Percentiles rank a stretch among this genome's conserved stretches.
phyloP scores from a whole-genome alignment of 2,888 invertebrate genomes.

The Celastrina argiolus region DNA sequence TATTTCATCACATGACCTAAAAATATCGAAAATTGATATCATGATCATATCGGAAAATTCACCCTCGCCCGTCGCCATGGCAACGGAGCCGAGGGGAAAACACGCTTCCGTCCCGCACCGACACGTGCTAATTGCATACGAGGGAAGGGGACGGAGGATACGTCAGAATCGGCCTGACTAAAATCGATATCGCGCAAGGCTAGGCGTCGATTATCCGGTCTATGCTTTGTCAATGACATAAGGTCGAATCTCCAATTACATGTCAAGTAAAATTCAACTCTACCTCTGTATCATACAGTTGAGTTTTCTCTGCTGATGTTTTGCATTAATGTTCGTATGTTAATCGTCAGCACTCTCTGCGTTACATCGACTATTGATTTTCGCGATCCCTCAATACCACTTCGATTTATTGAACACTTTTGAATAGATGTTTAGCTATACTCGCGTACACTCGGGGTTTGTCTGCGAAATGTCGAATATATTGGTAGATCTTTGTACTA shows the following conservation, averaged over 20 bases:
- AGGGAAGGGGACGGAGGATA: slow-evolving; percentile 41
- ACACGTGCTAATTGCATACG: slow-evolving; percentile 28
- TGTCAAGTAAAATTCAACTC: slow-evolving; percentile 26
- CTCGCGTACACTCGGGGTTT: not conserved
- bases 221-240: slow-evolving; percentile 35
- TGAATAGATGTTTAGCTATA: slow-evolving; percentile 10
- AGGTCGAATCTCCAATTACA: slow-evolving; percentile 32
- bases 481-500: not conserved
- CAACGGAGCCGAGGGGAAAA: slow-evolving; percentile 46
- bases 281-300: slow-evolving; percentile 20
- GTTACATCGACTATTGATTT: slow-evolving; percentile 70
- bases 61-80: slow-evolving; percentile 64
- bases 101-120: slow-evolving; percentile 42
- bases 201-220: slow-evolving; percentile 75
- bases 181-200: slow-evolving; percentile 79
- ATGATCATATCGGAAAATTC: slow-evolving; percentile 64
- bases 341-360: slow-evolving; percentile 39
- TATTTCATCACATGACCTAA: slow-evolving; percentile 47
- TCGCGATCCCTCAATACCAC: slow-evolving; percentile 49
- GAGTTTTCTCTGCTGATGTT: slow-evolving; percentile 27
- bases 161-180: slow-evolving; percentile 51
- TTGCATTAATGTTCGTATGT: slow-evolving; percentile 14
- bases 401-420: slow-evolving; percentile 65
- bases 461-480: not conserved
- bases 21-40: slow-evolving; percentile 67